phyloP scores from a whole-genome alignment of 1,140 invertebrate species.

The Meloidogyne hapla region DNA sequence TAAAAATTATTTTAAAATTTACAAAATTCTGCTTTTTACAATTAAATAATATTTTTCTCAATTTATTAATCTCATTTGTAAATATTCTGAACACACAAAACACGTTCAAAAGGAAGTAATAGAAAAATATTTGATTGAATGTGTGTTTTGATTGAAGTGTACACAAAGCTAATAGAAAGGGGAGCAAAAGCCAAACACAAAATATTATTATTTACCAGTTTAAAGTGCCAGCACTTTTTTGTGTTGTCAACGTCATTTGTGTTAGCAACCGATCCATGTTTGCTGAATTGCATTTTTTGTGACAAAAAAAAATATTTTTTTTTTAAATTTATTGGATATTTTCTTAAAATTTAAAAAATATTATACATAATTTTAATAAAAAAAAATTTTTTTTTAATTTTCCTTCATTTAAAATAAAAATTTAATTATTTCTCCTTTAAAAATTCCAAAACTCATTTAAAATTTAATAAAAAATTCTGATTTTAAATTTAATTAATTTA shows the following conservation, averaged over 20 bases:
- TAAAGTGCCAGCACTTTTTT: slow-evolving; percentile 3
- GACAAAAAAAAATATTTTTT: no score
- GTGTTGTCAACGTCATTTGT: neutral
- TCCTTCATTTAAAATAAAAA: neutral
- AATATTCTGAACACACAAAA: no score
- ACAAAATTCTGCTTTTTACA: neutral
- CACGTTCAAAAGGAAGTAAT: neutral
- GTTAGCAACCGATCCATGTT: neutral
- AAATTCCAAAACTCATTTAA: no score
- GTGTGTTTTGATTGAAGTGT: neutral
- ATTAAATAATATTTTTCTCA: neutral
- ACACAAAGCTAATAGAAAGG: neutral
- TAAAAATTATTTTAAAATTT: no score
- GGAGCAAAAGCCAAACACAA: neutral
- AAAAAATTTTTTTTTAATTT: neutral
- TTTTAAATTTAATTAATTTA: no score
- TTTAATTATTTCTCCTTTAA: no score
- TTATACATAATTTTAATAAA: neutral
- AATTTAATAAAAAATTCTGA: no score
- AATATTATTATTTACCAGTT: neutral
- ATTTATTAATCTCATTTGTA: neutral
- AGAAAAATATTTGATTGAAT: neutral
- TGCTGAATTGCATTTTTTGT: neutral
- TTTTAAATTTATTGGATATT: no score
- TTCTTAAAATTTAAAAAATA: no score